Evolutionary conservation across 2,113 vertebrate genomes (phyloP).

Genomic region (Heliornis fulica): DNA sequence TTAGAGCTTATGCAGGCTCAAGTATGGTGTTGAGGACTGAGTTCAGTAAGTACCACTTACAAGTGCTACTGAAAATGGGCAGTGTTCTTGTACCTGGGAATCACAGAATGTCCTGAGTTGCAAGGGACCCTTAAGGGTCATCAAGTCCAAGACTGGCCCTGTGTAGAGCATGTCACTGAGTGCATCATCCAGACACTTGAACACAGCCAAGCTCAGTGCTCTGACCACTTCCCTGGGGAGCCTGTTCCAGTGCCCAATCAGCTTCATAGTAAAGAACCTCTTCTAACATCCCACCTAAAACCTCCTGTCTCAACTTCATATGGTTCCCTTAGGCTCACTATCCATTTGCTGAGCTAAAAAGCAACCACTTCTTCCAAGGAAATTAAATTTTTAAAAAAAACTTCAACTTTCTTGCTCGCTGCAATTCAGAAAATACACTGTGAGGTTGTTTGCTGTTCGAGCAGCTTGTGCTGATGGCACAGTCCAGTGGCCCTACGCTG

Average conservation of each 20-base stretch:
- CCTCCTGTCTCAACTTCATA: too few relatives aligned
- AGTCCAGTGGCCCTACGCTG: background rate
- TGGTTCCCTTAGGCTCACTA: background rate
- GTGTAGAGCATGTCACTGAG: too few relatives aligned
- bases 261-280: too few relatives aligned
- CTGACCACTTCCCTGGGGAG: too few relatives aligned
- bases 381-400: too few relatives aligned
- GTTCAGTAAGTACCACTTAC: background rate
- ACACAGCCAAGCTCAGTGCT: too few relatives aligned
- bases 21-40: background rate
- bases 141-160: too few relatives aligned
- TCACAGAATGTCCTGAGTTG: too few relatives aligned
- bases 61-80: background rate
- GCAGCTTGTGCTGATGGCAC: background rate
- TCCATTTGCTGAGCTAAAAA: background rate
- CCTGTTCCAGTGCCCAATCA: too few relatives aligned
- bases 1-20: background rate
- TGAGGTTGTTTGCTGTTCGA: background rate
- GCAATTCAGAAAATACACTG: background rate
- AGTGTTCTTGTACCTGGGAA: fast-evolving
- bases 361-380: background rate
- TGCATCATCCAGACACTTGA: too few relatives aligned
- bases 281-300: too few relatives aligned
- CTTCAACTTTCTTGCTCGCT: background rate
- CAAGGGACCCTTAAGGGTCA: too few relatives aligned